Conservation (phyloP, 2,888 invertebrate species). For the Tinea pellionella region DNA sequence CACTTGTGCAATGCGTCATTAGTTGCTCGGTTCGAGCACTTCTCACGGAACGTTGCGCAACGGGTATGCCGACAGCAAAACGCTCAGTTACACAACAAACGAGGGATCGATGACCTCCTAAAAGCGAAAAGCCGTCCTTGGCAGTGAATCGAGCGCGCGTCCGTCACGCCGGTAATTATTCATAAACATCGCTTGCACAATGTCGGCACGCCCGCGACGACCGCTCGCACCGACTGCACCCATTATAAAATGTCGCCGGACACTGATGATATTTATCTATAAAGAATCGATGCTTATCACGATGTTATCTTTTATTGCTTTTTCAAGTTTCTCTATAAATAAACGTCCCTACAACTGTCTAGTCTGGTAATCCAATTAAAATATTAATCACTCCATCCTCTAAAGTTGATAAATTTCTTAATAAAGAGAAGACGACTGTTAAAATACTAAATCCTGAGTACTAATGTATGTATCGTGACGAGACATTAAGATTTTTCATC, state of each 20-base stretch:
- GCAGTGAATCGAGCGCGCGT: conserved; percentile 44
- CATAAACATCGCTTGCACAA: conserved; percentile 41
- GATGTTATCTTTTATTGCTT: neutral
- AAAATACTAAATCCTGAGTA: neutral
- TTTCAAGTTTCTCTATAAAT: neutral
- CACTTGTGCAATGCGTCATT: conserved; percentile 34
- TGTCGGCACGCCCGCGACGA: conserved; percentile 22
- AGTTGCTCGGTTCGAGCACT: conserved; percentile 17
- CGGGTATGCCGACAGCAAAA: conserved; percentile 11
- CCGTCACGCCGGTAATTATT: conserved; percentile 43
- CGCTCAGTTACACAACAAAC: conserved; percentile 9
- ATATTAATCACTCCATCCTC: neutral
- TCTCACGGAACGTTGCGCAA: conserved; percentile 15
- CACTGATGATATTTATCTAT: conserved; percentile 1
- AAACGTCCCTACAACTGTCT: neutral
- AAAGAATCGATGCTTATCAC: neutral
- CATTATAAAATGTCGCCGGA: conserved; percentile 5
- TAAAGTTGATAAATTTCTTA: no score
- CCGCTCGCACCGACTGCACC: neutral
- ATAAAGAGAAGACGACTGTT: no score
- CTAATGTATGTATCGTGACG: neutral
- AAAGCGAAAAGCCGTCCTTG: conserved; percentile 55
- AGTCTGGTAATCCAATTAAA: neutral
- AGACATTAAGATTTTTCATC: neutral
- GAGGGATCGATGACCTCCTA: conserved; percentile 37